These are phyloP conservation scores for Halichoerus grypus DNA, from an alignment of 2,113 vertebrate species.

Conservation along the genomic window DNA sequence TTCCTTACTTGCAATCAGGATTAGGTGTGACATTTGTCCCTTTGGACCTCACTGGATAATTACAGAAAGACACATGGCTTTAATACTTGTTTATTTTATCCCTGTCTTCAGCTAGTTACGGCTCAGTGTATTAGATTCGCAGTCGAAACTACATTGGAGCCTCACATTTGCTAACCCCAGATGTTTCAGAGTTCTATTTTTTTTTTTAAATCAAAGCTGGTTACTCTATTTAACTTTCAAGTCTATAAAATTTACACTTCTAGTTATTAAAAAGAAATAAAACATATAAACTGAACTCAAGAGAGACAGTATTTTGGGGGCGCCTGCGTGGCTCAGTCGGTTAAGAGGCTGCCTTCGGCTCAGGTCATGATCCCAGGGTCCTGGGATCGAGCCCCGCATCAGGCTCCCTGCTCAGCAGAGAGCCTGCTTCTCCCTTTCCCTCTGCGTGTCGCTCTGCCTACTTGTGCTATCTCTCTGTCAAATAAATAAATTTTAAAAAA, in stretches of 20 bases:
- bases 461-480: too few relatives aligned
- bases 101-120: not conserved
- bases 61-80: not conserved
- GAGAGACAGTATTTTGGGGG: not conserved
- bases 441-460: too few relatives aligned
- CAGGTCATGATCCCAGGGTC: too few relatives aligned
- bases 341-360: too few relatives aligned
- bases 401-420: too few relatives aligned
- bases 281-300: not conserved
- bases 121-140: not conserved
- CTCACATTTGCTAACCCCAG: not conserved
- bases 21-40: not conserved
- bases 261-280: not conserved
- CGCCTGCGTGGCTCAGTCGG: too few relatives aligned
- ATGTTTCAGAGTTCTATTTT: not conserved
- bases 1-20: not conserved
- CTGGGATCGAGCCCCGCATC: too few relatives aligned
- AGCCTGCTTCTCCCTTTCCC: too few relatives aligned
- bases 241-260: not conserved
- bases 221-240: conserved; percentile 13
- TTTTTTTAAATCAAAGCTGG: not conserved
- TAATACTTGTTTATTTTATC: not conserved
- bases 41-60: not conserved
- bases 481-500: too few relatives aligned
- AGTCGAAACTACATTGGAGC: not conserved